Evolutionary conservation across 2,888 invertebrate species (phyloP), one percentile per base, ranked within the genome.

Genomic region (Patella ulyssiponensis): DNA sequence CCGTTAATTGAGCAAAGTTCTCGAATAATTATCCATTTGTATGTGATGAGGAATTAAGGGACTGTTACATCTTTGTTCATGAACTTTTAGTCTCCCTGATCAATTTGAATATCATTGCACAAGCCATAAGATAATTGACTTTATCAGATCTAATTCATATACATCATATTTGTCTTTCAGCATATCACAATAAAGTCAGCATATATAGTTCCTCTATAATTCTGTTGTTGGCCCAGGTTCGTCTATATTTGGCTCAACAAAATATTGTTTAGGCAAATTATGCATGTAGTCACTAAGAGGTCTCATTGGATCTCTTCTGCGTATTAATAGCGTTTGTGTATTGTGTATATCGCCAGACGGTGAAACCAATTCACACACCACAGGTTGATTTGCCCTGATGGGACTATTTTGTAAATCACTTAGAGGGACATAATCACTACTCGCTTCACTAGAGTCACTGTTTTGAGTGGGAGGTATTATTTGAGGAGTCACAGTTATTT

Each of bases 251-350:
- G 76, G 76, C 14, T 76, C 76, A 44, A 72, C 76, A 52, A 69
- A 77, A 70, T 77, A 77, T 54, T 73, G 74, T 53, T 70, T 23
- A 14, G 77, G 77, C 15, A 77, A 73, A 23, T 77, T 69, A 70
- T 77, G 73, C 74, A 77, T 77, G 74, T 77, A 77, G 12, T 73
- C 77, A 77, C 77, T 77, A 15, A 77, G 73, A 14, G 77, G 77
- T 53, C 77, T 9, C 64, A 23, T 23, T 12, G 64, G 64, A 20
- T 64, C 64, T 12, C 20, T 23, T 3, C 64, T 20, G 20, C 64
- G 20, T 11, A 64, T 23, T 23, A 64, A 20, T 64, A 64, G 14
- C 23, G 64, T 64, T 64, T 64, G 64, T 64, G 23, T 64, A 23
- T 64, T 64, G 14, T 20, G 20, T 11, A 64, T 64, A 52, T 71